Evolutionary conservation across 2,888 invertebrate genomes (phyloP).

Genomic region (Nasonovia ribisnigri): DNA sequence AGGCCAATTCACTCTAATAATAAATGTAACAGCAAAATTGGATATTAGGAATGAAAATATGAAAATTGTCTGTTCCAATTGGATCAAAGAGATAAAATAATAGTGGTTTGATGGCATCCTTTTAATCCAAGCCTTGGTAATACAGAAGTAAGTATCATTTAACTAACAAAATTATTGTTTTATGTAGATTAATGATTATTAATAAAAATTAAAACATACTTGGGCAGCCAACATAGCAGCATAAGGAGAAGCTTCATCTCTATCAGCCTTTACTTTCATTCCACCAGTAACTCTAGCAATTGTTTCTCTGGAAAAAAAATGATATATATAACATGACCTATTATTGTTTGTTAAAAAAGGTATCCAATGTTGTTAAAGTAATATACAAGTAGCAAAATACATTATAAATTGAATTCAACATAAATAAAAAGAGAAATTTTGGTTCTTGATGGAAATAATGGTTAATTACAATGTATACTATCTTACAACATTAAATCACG

Average conservation of each 20-base stretch:
- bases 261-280: slow-evolving; percentile 99
- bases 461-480: background rate
- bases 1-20: background rate
- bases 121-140: background rate
- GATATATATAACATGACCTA: background rate
- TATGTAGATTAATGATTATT: background rate
- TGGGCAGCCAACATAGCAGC: slow-evolving; percentile 99
- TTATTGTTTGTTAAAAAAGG: background rate
- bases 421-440: background rate
- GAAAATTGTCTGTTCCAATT: background rate
- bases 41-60: too few species aligned
- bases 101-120: background rate
- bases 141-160: background rate
- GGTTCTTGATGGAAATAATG: background rate
- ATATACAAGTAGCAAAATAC: background rate
- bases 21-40: background rate
- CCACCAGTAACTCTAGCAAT: slow-evolving; percentile 96
- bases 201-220: slow-evolving; percentile 72
- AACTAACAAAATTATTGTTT: background rate
- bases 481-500: background rate
- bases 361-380: background rate
- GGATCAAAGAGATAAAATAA: background rate
- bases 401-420: background rate
- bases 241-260: slow-evolving; percentile 99
- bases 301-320: slow-evolving; percentile 77